A percentile compares a stretch with the other conserved stretches of the same genome.
phyloP scores from a whole-genome alignment of 2,888 invertebrate genomes.

The Tinea pellionella region DNA sequence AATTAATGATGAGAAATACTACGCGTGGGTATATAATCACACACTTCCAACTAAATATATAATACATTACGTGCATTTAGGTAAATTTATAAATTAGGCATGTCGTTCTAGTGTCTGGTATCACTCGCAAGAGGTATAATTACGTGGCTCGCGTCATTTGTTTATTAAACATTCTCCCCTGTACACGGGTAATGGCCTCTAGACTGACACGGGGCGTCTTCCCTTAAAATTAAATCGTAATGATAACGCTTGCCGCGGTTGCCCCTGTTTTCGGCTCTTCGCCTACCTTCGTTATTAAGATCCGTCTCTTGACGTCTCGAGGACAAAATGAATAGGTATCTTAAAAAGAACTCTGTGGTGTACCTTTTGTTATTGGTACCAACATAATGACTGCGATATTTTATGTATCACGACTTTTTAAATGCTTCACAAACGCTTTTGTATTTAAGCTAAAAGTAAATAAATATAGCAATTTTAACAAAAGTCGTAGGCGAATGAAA shows the following conservation, averaged over 20 bases:
- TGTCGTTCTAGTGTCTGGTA: background rate
- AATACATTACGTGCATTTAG: too few species aligned
- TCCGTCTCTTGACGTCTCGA: slow-evolving; percentile 47
- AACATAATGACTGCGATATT: background rate
- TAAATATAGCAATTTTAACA: too few species aligned
- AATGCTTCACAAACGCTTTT: background rate
- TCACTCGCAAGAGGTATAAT: background rate
- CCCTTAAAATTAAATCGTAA: slow-evolving; percentile 64
- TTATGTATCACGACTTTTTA: background rate
- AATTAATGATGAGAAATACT: too few species aligned
- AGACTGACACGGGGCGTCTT: slow-evolving; percentile 63
- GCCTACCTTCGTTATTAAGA: slow-evolving; percentile 50
- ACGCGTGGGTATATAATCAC: too few species aligned
- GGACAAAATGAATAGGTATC: slow-evolving; percentile 56
- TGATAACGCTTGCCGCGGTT: slow-evolving; percentile 56
- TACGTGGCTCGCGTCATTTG: slow-evolving; percentile 40
- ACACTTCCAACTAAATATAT: too few species aligned
- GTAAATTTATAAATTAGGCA: background rate
- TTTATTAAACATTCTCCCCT: slow-evolving; percentile 65
- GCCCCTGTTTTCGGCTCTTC: slow-evolving; percentile 41
- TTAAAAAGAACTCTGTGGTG: slow-evolving; percentile 47
- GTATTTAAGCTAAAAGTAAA: background rate
- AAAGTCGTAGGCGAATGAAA: background rate
- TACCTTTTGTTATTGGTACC: slow-evolving; percentile 53
- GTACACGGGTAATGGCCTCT: slow-evolving; percentile 59